phyloP scores from a whole-genome alignment of 2,113 vertebrate genomes.

The Dendrocopos noguchii region DNA sequence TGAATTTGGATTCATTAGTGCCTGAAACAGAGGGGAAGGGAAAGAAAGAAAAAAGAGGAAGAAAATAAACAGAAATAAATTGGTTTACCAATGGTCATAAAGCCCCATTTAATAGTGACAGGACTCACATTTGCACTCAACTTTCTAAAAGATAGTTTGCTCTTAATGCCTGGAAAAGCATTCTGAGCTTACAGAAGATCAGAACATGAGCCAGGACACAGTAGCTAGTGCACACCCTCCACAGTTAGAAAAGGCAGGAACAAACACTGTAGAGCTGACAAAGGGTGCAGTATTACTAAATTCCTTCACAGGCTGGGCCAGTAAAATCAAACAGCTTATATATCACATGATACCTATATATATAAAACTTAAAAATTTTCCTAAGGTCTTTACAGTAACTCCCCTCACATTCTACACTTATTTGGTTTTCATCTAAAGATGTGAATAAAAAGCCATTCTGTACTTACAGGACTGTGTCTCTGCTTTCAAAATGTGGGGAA shows the following conservation, averaged over 20 bases:
- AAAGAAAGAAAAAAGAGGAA: conserved; percentile 27
- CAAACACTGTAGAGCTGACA: not conserved
- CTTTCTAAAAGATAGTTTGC: not conserved
- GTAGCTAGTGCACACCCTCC: not conserved
- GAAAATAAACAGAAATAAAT: conserved; percentile 42
- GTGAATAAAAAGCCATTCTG: conserved; percentile 57
- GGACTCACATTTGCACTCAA: not conserved
- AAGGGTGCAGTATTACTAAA: not conserved
- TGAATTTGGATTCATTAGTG: conserved; percentile 91
- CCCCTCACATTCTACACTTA: not conserved
- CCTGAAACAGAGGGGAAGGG: conserved; percentile 74
- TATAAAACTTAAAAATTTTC: not conserved
- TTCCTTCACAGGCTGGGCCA: not conserved
- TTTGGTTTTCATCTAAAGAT: conserved; percentile 10
- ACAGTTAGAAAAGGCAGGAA: not conserved
- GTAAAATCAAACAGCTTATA: not conserved
- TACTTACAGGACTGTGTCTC: conserved; percentile 85
- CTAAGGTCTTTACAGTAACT: not conserved
- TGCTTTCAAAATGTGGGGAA: conserved; percentile 58
- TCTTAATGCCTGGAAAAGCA: not conserved
- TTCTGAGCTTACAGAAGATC: not conserved
- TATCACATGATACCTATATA: not conserved
- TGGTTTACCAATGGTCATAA: not conserved
- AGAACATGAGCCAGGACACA: not conserved
- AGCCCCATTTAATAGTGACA: not conserved